Evolutionary conservation across 2,888 invertebrate genomes (phyloP).

Genomic region (Alloscopus bannaensis): DNA sequence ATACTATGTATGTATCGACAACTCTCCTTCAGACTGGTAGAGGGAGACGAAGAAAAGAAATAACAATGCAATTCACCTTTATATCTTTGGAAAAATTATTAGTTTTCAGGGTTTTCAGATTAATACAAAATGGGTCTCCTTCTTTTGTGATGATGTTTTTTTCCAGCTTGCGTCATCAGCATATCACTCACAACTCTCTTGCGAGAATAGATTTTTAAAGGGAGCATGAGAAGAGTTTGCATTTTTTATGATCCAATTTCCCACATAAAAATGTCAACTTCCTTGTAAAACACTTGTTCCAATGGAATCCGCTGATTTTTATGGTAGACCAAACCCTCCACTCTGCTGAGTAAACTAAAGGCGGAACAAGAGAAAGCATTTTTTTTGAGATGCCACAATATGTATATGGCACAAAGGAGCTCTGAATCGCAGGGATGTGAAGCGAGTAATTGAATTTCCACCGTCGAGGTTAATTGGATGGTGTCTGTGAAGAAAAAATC

Average conservation of each 20-base stretch:
- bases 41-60: slow-evolving; percentile 10
- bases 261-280: slow-evolving; percentile 18
- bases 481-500: not conserved
- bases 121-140: slow-evolving; percentile 6
- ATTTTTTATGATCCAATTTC: slow-evolving; percentile 32
- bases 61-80: slow-evolving; percentile 12
- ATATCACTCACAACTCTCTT: too few relatives aligned
- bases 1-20: too few relatives aligned
- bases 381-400: not conserved
- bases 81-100: slow-evolving; percentile 18
- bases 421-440: not conserved
- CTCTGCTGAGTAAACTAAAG: slow-evolving; percentile 6
- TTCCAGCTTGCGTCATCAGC: slow-evolving; percentile 21
- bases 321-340: slow-evolving; percentile 16
- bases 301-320: not conserved
- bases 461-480: slow-evolving; percentile 16
- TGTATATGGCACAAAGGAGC: not conserved
- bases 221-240: not conserved
- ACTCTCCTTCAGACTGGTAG: too few relatives aligned
- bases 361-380: not conserved
- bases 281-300: not conserved
- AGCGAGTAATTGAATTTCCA: slow-evolving; percentile 15
- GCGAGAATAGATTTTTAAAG: not conserved
- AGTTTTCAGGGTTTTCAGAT: slow-evolving; percentile 3
- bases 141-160: too few relatives aligned